Conservation (phyloP, 2,888 invertebrate genomes). For the Eulithis prunata region DNA sequence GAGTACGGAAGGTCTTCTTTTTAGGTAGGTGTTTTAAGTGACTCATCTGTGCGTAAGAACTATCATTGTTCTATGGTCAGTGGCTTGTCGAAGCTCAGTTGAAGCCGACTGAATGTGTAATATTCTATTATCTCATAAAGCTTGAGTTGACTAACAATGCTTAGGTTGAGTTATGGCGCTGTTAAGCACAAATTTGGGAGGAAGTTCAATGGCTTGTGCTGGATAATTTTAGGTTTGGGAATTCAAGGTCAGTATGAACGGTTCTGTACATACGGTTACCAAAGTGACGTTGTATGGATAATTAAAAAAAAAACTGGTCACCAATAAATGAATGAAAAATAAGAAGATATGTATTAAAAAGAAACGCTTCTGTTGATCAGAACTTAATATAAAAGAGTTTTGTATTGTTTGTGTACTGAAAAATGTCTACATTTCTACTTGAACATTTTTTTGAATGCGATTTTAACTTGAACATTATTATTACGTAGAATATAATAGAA, state of each 20-base stretch:
- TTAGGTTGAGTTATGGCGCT: constrained; percentile 34
- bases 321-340: no score
- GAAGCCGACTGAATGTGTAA: constrained; percentile 67
- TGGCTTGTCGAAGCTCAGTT: constrained; percentile 10
- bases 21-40: neutral
- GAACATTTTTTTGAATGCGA: no score
- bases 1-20: neutral
- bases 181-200: constrained; percentile 37
- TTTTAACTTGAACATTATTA: no score
- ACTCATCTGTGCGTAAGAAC: neutral
- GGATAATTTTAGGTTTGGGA: constrained; percentile 15
- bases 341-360: no score
- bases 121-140: constrained; percentile 65
- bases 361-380: no score
- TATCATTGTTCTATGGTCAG: constrained; percentile 2
- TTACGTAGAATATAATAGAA: no score
- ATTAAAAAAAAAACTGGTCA: no score
- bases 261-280: no score
- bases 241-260: constrained; percentile 4
- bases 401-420: no score
- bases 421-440: no score
- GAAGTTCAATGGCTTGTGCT: constrained; percentile 38
- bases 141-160: constrained; percentile 45
- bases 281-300: no score
- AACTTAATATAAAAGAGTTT: no score